Percentiles rank a stretch among this genome's conserved stretches.
phyloP scores from a whole-genome alignment of 2,797 vertebrate species.

The Propithecus perrieri region DNA sequence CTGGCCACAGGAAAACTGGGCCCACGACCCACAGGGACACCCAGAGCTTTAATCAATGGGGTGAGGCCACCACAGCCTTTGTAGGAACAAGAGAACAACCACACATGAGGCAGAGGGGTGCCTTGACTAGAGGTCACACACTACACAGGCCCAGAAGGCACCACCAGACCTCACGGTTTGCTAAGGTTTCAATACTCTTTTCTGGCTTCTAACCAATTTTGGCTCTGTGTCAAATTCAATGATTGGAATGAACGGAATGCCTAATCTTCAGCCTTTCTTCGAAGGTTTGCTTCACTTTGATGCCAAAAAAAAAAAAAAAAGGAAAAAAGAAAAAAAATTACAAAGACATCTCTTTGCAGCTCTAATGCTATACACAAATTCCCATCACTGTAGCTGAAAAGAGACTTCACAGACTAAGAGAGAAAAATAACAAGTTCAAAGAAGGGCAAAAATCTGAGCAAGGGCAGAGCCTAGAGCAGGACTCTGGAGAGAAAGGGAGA shows the following conservation, averaged over 20 bases:
- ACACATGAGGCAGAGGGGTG: background rate
- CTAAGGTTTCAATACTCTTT: background rate
- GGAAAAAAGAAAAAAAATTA: background rate
- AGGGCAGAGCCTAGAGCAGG: background rate
- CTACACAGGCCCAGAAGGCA: background rate
- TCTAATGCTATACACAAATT: background rate
- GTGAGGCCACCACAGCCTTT: background rate
- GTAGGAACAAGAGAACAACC: background rate
- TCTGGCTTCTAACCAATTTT: background rate
- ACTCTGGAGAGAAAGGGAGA: background rate
- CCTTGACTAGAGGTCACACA: background rate
- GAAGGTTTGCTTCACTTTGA: background rate
- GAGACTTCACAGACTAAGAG: background rate
- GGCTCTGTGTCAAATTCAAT: background rate
- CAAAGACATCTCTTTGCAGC: background rate
- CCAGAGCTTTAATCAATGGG: background rate
- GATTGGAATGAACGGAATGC: background rate
- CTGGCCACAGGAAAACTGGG: background rate
- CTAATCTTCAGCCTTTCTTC: background rate
- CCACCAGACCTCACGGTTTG: background rate
- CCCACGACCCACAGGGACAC: fast-evolving
- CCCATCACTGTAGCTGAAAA: background rate
- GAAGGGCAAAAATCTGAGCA: fast-evolving
- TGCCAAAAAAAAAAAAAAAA: background rate
- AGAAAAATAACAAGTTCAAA: background rate